A percentile compares a stretch with the other conserved stretches of the same genome.
Conservation (phyloP, 2,888 invertebrate genomes). For the Leucoptera coffeella region DNA sequence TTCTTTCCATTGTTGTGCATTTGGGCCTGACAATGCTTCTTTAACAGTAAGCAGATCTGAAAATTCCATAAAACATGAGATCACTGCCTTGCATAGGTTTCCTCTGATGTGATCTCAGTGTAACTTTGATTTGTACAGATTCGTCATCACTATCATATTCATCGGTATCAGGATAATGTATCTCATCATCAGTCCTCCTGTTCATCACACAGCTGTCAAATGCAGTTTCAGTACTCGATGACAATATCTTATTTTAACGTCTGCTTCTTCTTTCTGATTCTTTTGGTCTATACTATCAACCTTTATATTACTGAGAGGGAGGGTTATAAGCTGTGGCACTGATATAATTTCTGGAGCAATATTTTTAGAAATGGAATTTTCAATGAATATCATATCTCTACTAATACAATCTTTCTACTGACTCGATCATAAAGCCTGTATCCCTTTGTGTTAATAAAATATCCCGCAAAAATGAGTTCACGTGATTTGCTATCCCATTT, state of each 20-base stretch:
- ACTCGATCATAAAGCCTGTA: neutral
- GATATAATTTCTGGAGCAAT: no score
- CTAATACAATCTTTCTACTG: constrained; percentile 5
- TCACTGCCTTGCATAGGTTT: constrained; percentile 1
- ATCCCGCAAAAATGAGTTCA: neutral
- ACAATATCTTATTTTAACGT: neutral
- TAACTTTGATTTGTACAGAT: neutral
- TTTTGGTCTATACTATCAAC: no score
- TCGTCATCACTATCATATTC: neutral
- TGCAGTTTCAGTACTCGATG: neutral
- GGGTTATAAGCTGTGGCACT: no score
- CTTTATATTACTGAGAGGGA: no score
- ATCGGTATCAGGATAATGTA: neutral
- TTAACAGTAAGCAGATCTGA: constrained; percentile 7
- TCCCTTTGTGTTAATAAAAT: neutral
- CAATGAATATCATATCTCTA: constrained; percentile 8
- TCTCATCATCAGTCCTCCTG: neutral
- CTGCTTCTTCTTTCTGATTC: neutral
- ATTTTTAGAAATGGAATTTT: no score
- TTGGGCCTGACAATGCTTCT: constrained; percentile 6
- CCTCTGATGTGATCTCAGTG: constrained; percentile 1
- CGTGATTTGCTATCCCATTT: constrained; percentile 9
- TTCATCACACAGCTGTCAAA: neutral
- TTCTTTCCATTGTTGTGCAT: constrained; percentile 6
- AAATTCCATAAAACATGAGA: no score